Conservation (phyloP, 1,140 invertebrate genomes). For the Plutomurus gul region DNA sequence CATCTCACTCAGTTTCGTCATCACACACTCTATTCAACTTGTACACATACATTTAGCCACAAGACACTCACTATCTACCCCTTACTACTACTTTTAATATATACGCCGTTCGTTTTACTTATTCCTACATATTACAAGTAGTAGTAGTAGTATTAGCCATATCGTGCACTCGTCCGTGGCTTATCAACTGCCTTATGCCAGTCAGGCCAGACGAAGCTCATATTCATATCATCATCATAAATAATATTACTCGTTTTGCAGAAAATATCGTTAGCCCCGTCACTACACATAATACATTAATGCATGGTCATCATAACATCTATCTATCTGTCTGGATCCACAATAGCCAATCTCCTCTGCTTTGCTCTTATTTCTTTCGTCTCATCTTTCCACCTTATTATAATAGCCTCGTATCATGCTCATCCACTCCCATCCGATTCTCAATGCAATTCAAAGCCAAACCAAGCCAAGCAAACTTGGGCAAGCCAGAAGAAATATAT, state of each 20-base stretch:
- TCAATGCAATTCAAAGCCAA: background rate
- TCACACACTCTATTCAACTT: slow-evolving; percentile 28
- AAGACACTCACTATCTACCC: background rate
- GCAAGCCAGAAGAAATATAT: background rate
- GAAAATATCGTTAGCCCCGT: background rate
- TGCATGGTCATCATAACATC: slow-evolving; percentile 8
- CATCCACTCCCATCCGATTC: background rate
- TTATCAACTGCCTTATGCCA: slow-evolving; percentile 24
- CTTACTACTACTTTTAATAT: too few relatives aligned
- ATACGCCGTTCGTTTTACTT: too few relatives aligned
- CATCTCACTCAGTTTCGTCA: slow-evolving; percentile 38
- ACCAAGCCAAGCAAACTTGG: background rate
- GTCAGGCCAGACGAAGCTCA: background rate
- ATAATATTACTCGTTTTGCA: background rate
- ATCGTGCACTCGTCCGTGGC: slow-evolving; percentile 12
- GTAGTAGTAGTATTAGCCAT: background rate
- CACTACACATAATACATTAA: slow-evolving; percentile 19
- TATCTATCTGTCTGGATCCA: slow-evolving; percentile 14
- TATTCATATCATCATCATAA: background rate
- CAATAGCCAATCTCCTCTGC: slow-evolving; percentile 19
- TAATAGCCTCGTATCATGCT: slow-evolving; percentile 23
- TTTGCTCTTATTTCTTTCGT: slow-evolving; percentile 24
- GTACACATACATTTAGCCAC: background rate
- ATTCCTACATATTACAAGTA: too few relatives aligned
- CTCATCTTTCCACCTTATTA: slow-evolving; percentile 24